Evolutionary conservation across 2,888 invertebrate genomes (phyloP).

Genomic region (Plebejus anna): DNA sequence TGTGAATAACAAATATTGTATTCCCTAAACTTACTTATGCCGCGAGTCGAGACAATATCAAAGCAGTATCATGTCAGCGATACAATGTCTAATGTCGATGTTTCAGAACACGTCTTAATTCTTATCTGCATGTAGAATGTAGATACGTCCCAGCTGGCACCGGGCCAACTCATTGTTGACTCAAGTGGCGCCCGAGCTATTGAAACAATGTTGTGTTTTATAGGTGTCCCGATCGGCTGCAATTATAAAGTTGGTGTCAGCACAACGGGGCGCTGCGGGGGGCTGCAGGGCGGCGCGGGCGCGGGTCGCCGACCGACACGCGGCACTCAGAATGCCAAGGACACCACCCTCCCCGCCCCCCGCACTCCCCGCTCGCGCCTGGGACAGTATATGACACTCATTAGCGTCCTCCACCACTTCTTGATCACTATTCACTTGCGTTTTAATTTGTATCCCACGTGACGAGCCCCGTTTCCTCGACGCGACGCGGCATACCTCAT

Average conservation of each 20-base stretch:
- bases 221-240: slow-evolving; percentile 2
- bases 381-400: neutral
- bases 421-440: neutral
- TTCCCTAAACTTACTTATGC: neutral
- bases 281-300: neutral
- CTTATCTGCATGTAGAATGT: neutral
- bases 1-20: neutral
- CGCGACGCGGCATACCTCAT: neutral
- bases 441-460: neutral
- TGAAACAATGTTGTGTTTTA: neutral
- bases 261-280: slow-evolving; percentile 8
- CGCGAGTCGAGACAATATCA: neutral
- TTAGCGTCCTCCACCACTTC: slow-evolving; percentile 3
- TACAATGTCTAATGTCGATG: neutral
- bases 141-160: neutral
- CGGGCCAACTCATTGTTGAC: neutral
- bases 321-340: slow-evolving; percentile 23
- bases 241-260: slow-evolving; percentile 3
- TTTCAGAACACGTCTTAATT: neutral
- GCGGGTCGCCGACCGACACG: slow-evolving; percentile 20
- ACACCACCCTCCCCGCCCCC: neutral
- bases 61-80: neutral
- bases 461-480: neutral
- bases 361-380: neutral
- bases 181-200: slow-evolving; percentile 13